A percentile compares a stretch with the other conserved stretches of the same genome.
phyloP scores from a whole-genome alignment of 92 coral and sea anemone genomes.

The Hydrozoanthus gracilis region DNA sequence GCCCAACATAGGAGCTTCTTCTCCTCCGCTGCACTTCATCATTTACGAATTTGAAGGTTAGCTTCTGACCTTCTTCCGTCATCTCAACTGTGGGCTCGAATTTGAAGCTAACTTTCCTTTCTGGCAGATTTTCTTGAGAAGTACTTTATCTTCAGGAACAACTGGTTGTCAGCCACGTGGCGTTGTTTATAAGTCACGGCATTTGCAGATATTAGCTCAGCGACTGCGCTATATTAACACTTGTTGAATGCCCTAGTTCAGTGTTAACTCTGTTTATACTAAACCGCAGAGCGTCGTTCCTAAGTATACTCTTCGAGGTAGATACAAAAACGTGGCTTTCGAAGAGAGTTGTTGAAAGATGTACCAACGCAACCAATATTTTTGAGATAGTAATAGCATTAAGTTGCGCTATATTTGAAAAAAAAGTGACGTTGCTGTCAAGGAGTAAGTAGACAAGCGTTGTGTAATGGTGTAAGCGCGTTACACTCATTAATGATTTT shows the following conservation, averaged over 20 bases:
- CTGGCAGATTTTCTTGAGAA: no score
- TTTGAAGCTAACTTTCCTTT: no score
- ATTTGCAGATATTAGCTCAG: no score
- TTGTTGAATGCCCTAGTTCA: slow-evolving; percentile 8
- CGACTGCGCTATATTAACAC: slow-evolving; percentile 9
- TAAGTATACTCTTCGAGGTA: slow-evolving; percentile 8
- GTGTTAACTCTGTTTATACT: slow-evolving; percentile 13
- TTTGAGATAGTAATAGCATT: not conserved
- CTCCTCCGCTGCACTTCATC: no score
- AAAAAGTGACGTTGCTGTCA: not conserved
- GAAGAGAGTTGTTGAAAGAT: not conserved
- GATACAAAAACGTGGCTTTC: not conserved
- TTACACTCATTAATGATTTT: not conserved
- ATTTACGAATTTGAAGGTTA: no score
- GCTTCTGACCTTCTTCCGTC: no score
- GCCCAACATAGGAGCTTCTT: no score
- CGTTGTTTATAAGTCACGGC: no score
- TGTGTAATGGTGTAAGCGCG: not conserved
- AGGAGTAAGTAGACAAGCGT: not conserved
- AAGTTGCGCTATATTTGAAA: not conserved
- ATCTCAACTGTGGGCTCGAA: no score
- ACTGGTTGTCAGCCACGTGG: no score
- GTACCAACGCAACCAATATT: not conserved
- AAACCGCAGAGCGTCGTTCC: slow-evolving; percentile 11
- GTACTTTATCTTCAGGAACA: no score